A percentile compares a stretch with the other conserved stretches of the same genome.
Conservation (phyloP, 2,888 invertebrate species). For the Campopleginae sp. region DNA sequence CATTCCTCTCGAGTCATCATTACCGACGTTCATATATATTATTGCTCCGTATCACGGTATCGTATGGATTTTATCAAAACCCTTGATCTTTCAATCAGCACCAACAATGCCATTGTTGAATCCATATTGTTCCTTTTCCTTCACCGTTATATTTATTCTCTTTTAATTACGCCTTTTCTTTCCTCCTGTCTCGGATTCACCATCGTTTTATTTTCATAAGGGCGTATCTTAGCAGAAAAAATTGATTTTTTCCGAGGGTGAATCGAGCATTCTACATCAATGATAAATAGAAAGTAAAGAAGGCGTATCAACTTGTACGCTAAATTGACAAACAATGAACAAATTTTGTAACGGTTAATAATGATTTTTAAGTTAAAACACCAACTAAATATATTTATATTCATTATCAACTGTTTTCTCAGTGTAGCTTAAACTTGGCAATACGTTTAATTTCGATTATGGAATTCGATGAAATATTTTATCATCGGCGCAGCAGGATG, state of each 20-base stretch:
- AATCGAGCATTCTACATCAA: background rate
- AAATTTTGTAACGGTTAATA: no score
- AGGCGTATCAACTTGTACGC: no score
- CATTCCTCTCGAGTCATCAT: constrained; percentile 40
- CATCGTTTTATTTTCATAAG: background rate
- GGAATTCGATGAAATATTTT: no score
- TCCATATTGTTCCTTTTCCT: background rate
- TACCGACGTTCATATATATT: constrained; percentile 37
- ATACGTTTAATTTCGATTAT: constrained; percentile 74
- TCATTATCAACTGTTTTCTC: no score
- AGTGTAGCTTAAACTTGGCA: constrained; percentile 70
- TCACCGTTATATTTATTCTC: background rate
- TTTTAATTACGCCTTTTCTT: background rate
- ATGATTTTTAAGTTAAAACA: no score
- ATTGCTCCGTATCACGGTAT: constrained; percentile 13
- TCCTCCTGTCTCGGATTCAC: background rate
- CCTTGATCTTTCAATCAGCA: constrained; percentile 24
- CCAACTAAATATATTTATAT: background rate
- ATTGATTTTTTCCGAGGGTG: background rate
- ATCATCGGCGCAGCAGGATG: background rate
- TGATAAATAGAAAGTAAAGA: background rate
- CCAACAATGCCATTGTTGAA: constrained; percentile 25
- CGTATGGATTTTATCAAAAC: constrained; percentile 8
- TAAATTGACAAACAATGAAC: no score
- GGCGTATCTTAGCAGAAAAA: background rate